phyloP scores from a whole-genome alignment of 1,140 invertebrate species.

The Notospermus geniculatus region DNA sequence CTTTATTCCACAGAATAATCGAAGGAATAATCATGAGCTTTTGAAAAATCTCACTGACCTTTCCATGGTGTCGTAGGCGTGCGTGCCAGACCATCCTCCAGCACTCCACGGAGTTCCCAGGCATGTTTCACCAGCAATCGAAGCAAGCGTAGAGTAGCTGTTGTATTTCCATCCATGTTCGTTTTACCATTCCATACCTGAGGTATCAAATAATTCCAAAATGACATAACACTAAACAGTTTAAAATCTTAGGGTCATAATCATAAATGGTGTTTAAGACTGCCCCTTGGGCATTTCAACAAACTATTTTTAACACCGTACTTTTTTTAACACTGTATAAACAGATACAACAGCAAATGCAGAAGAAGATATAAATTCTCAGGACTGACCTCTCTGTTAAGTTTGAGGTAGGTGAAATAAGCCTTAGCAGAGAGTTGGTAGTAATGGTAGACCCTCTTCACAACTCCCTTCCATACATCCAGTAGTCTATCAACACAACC shows the following conservation, averaged over 20 bases:
- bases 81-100: conserved; percentile 79
- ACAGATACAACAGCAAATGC: no score
- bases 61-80: conserved; percentile 94
- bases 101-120: conserved; percentile 78
- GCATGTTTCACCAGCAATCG: conserved; percentile 91
- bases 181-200: conserved; percentile 7
- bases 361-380: no score
- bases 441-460: conserved; percentile 80
- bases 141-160: conserved; percentile 81
- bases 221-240: no score
- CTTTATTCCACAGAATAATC: no score
- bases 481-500: conserved; percentile 64
- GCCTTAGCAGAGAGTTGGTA: conserved; percentile 83
- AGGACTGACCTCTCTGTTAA: conserved; percentile 52
- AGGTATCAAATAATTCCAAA: no score
- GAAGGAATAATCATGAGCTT: no score
- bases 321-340: no score
- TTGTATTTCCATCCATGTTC: conserved; percentile 62
- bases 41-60: conserved; percentile 56
- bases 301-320: no score
- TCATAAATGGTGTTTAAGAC: no score
- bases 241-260: no score
- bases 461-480: conserved; percentile 77
- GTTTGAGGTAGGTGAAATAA: conserved; percentile 81
- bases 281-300: no score